phyloP scores from a whole-genome alignment of 2,888 invertebrate genomes.

The Pammene fasciana region DNA sequence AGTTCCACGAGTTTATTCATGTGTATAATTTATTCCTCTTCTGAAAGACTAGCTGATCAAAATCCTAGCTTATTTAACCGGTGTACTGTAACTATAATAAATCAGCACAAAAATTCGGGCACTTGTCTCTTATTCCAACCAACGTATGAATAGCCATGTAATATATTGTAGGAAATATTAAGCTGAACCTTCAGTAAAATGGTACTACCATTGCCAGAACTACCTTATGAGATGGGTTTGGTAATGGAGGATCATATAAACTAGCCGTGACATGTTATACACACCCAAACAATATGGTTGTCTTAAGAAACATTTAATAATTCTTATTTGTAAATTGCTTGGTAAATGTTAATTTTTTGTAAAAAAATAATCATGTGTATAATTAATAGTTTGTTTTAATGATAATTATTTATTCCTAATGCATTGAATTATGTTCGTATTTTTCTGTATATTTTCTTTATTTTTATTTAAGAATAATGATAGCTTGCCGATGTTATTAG shows the following conservation, averaged over 20 bases:
- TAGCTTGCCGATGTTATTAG: conserved; percentile 70
- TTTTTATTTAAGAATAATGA: conserved; percentile 57
- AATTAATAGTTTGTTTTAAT: conserved; percentile 61
- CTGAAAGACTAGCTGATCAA: too few relatives aligned
- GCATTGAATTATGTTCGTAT: conserved; percentile 59
- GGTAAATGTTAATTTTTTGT: conserved; percentile 54
- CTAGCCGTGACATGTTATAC: conserved; percentile 20
- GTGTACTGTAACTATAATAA: too few relatives aligned
- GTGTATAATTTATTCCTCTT: too few relatives aligned
- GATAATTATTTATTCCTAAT: conserved; percentile 70
- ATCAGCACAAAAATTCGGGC: not conserved
- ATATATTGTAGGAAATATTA: conserved; percentile 1
- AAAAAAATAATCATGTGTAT: conserved; percentile 63
- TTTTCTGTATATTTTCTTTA: conserved; percentile 61
- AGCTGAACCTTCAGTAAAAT: not conserved
- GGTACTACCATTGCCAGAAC: not conserved
- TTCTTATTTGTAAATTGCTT: conserved; percentile 60
- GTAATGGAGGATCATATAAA: not conserved
- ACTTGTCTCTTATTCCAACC: conserved; percentile 6
- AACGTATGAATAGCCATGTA: conserved; percentile 20
- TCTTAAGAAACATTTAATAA: conserved; percentile 53
- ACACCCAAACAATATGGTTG: conserved; percentile 49
- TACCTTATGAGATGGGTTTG: not conserved
- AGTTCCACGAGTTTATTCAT: too few relatives aligned
- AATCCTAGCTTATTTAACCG: too few relatives aligned